A percentile compares a stretch with the other conserved stretches of the same genome.
These are phyloP conservation scores for Lepidocyrtinus sp. DNA, from an alignment of 2,888 invertebrate genomes.

Conservation along the genomic window DNA sequence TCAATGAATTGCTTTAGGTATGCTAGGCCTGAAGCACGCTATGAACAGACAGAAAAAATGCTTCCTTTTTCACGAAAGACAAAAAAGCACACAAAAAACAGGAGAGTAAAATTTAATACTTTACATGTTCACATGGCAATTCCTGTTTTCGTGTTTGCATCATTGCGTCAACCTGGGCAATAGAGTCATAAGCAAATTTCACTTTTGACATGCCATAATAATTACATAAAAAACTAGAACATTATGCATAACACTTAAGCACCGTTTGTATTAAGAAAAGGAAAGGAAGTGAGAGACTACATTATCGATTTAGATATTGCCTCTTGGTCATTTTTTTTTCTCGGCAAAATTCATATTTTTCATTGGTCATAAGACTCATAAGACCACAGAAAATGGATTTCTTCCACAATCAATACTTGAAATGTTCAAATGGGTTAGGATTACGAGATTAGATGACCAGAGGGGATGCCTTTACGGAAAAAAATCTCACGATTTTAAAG, in stretches of 20 bases:
- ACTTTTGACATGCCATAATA: not conserved
- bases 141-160: no score
- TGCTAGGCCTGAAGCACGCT: not conserved
- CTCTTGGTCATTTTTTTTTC: not conserved
- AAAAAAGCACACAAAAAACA: no score
- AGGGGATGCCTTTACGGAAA: not conserved
- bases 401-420: not conserved
- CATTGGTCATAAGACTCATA: not conserved
- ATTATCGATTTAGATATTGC: not conserved
- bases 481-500: not conserved
- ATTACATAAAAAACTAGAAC: not conserved
- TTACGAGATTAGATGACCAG: not conserved
- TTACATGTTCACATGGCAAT: no score
- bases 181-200: not conserved
- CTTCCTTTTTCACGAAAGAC: not conserved
- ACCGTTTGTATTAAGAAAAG: not conserved
- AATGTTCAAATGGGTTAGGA: not conserved
- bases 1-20: not conserved
- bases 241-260: not conserved
- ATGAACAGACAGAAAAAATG: not conserved
- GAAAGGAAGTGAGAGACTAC: not conserved
- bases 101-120: no score
- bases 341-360: not conserved
- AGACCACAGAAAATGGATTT: not conserved
- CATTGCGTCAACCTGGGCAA: not conserved